A percentile compares a stretch with the other conserved stretches of the same genome.
These are phyloP conservation scores for Eupithecia centaureata DNA, from an alignment of 2,888 invertebrate genomes.

Conservation along the genomic window DNA sequence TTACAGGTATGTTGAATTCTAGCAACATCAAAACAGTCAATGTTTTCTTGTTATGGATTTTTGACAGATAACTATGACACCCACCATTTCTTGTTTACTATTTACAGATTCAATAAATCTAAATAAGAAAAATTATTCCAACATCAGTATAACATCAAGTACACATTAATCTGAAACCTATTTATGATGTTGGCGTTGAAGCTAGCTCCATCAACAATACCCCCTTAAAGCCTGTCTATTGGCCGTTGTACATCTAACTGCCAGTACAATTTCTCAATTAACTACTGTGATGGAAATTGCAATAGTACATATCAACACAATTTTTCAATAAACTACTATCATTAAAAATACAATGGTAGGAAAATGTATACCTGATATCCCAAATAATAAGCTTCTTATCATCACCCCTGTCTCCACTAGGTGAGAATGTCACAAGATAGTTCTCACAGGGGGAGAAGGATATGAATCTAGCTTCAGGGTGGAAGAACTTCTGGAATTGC, in stretches of 20 bases:
- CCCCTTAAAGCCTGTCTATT: not conserved
- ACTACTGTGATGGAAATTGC: not conserved
- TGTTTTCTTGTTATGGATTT: not conserved
- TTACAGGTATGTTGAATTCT: not conserved
- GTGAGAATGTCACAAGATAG: slow-evolving; percentile 97
- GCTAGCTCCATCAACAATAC: no score
- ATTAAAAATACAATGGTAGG: no score
- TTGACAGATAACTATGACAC: not conserved
- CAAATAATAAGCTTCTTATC: slow-evolving; percentile 96
- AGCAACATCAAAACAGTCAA: not conserved
- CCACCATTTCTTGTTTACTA: not conserved
- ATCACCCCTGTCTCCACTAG: slow-evolving; percentile 88
- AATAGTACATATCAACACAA: not conserved
- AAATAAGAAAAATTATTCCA: no score
- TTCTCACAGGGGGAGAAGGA: slow-evolving; percentile 99
- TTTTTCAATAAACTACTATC: no score
- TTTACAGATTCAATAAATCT: not conserved
- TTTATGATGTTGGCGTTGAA: no score
- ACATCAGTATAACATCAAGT: no score
- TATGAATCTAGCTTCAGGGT: slow-evolving; percentile 95
- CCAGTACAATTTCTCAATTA: not conserved
- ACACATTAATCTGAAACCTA: no score
- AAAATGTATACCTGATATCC: slow-evolving; percentile 96
- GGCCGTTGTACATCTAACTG: not conserved
- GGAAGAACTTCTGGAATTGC: slow-evolving; percentile 96